Conservation (phyloP, 2,797 vertebrate genomes). For the Parauchenoglanis punctatus region DNA sequence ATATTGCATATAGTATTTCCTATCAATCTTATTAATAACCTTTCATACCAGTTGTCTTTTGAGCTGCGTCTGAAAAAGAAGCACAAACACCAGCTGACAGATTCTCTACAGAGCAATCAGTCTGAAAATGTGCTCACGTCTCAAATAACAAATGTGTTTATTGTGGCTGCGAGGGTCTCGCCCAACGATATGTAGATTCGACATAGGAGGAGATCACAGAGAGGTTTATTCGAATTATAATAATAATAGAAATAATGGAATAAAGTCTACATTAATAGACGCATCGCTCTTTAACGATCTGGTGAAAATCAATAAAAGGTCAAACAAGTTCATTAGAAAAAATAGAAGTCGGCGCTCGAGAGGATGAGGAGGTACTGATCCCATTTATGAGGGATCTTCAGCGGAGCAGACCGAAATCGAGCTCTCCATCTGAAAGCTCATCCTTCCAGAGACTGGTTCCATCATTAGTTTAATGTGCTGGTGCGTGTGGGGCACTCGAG, state of each 20-base stretch:
- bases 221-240: not conserved
- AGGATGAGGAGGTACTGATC: not conserved
- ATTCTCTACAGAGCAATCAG: conserved; percentile 13
- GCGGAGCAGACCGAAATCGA: conserved; percentile 1
- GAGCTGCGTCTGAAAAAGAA: not conserved
- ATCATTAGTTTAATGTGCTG: conserved; percentile 17
- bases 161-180: not conserved
- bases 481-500: not conserved
- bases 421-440: not conserved
- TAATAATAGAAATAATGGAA: too few species aligned
- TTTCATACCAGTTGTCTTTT: not conserved
- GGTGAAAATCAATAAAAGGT: not conserved
- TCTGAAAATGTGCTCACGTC: conserved; percentile 8
- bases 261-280: not conserved
- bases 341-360: not conserved
- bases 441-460: not conserved
- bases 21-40: not conserved
- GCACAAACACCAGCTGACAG: not conserved
- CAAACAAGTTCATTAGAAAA: not conserved
- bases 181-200: not conserved
- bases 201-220: not conserved
- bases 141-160: conserved; percentile 29
- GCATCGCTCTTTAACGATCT: not conserved
- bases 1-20: not conserved
- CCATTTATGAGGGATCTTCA: not conserved